phyloP scores from a whole-genome alignment of 2,888 invertebrate species.

The Lepidochitona cinerea region DNA sequence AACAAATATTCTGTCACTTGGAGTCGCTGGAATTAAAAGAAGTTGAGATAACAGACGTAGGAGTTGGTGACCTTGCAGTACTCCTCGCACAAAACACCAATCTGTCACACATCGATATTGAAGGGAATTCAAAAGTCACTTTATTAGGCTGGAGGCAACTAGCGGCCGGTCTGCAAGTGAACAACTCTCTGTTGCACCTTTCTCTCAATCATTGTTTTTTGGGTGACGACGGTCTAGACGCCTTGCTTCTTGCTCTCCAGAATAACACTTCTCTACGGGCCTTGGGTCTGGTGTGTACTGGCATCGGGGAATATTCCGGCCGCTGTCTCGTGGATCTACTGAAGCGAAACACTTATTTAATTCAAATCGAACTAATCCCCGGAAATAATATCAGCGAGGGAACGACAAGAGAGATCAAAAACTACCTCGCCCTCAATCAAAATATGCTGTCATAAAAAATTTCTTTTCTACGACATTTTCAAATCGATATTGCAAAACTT shows the following conservation, averaged over 20 bases:
- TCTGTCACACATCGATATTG: conserved; percentile 48
- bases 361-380: conserved; percentile 52
- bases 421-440: conserved; percentile 49
- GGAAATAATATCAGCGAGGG: conserved; percentile 50
- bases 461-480: too few relatives aligned
- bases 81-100: conserved; percentile 46
- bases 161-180: conserved; percentile 50
- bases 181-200: conserved; percentile 46
- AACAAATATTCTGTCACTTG: conserved; percentile 31
- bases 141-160: conserved; percentile 52
- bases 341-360: conserved; percentile 50
- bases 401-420: conserved; percentile 41
- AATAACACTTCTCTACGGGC: conserved; percentile 46
- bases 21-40: conserved; percentile 57
- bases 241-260: conserved; percentile 46
- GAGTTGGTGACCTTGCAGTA: conserved; percentile 42
- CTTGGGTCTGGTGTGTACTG: conserved; percentile 57
- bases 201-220: conserved; percentile 57
- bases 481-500: too few relatives aligned
- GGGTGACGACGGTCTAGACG: conserved; percentile 52
- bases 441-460: too few relatives aligned
- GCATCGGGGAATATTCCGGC: conserved; percentile 52
- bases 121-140: conserved; percentile 47
- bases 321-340: conserved; percentile 46
- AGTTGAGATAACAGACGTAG: conserved; percentile 45